Percentiles rank a stretch among this genome's conserved stretches.
These are phyloP conservation scores for Nothobranchius kuhntae DNA, from an alignment of 2,113 vertebrate species.

Conservation along the genomic window DNA sequence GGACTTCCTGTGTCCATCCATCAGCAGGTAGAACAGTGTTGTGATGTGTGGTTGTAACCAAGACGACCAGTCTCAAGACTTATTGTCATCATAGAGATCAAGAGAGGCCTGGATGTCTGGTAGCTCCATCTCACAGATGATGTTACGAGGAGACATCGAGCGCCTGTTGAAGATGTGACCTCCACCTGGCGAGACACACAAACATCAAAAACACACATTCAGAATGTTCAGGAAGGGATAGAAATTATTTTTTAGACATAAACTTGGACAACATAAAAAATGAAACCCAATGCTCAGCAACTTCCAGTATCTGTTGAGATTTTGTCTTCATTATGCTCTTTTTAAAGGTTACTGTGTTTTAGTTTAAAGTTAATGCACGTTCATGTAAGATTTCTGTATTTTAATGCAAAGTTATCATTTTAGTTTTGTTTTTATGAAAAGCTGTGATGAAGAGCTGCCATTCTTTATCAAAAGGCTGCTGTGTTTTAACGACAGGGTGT, in stretches of 20 bases:
- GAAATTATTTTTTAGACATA: no score
- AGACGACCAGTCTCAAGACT: slow-evolving; percentile 84
- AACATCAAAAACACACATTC: neutral
- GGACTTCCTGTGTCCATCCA: neutral
- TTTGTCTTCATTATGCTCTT: no score
- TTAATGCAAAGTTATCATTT: neutral
- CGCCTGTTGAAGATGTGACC: slow-evolving; percentile 90
- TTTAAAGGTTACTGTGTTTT: neutral
- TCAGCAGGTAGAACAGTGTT: neutral
- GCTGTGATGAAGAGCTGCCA: no score
- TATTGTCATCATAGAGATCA: slow-evolving; percentile 93
- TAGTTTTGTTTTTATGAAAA: no score
- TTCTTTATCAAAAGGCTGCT: no score
- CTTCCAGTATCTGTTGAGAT: no score
- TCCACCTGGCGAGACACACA: slow-evolving; percentile 76
- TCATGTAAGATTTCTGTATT: neutral
- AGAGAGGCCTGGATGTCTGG: slow-evolving; percentile 90
- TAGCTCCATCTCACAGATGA: slow-evolving; percentile 91
- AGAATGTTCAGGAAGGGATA: neutral
- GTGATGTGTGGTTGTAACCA: slow-evolving; percentile 2
- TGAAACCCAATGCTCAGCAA: no score
- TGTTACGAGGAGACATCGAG: slow-evolving; percentile 86
- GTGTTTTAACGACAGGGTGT: no score
- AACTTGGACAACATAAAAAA: no score
- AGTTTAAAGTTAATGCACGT: neutral